Evolutionary conservation across 2,797 vertebrate genomes (phyloP), one percentile per base, ranked within the genome.

Genomic region (Siniperca scherzeri): DNA sequence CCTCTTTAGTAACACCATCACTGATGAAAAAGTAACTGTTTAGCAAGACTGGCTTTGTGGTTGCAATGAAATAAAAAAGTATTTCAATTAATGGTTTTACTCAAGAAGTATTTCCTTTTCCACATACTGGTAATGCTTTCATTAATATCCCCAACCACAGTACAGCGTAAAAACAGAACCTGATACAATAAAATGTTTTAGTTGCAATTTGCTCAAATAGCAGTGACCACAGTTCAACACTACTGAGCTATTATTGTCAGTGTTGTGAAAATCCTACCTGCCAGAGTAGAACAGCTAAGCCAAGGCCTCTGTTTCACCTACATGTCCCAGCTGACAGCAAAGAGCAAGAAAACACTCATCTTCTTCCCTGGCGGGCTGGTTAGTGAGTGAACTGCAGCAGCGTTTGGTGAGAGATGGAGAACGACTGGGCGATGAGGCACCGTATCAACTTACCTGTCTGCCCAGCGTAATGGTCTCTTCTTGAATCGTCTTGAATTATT

Each of bases 401-500:
- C 17, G 36, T 82, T 87, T 80, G 61, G 64, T 80, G 74, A 84
- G 67, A 70, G 74, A 53, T 65, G 78, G 81, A 82, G 84, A 76
- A 42, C 17, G 42, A 30, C 69, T 13, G 78, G 33, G 64, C 10
- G 61, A 78, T 42, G 60, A 87, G 83, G 78, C 75, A 88, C 66
- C 82, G 90, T 96, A 97, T 97, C 94, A 94, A 74, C 94, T 99
- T 98, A 97, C 98, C 93, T 95, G 96, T 95, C 96, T 95, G 92
- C 88, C 87, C 91, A 86, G 95, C 96, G 97, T 97, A 96, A 97
- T 95, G 95, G 96, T 96, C 96, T 96, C 97, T 95, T 95, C 94
- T 96, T 93, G 96, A 96, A 96, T 92, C 94, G 74, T 91, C 92
- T 96, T 98, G 92, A 96, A 99, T 98, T 96, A 98, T 98, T 98